Evolutionary conservation across 1,140 invertebrate genomes (phyloP).

Genomic region (Aphelenchoides fujianensis): DNA sequence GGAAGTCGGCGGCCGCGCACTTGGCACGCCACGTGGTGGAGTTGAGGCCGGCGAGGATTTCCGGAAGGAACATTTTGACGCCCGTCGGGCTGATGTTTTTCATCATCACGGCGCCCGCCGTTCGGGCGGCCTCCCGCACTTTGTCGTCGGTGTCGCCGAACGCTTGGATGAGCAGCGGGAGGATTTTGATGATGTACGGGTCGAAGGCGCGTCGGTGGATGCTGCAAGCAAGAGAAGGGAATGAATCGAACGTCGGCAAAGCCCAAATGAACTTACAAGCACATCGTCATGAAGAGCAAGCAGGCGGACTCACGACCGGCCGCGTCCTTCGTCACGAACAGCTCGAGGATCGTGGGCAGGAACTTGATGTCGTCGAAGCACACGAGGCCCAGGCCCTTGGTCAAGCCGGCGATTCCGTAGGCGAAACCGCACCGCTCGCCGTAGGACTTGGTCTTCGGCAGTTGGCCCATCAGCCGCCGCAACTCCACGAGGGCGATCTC

Average conservation of each 20-base stretch:
- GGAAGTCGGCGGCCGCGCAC: conserved; percentile 87
- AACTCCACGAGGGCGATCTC: conserved; percentile 82
- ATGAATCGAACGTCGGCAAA: no score
- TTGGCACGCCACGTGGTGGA: conserved; percentile 99
- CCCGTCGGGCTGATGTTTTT: conserved; percentile 90
- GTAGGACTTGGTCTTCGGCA: conserved; percentile 89
- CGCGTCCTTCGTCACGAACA: conserved; percentile 27
- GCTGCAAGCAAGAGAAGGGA: conserved; percentile 5
- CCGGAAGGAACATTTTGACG: conserved; percentile 87
- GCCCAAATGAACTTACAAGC: conserved; percentile 20
- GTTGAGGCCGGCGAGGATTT: conserved; percentile 84
- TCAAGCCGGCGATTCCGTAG: conserved; percentile 79
- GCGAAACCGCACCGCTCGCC: conserved; percentile 89
- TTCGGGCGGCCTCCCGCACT: conserved; percentile 77
- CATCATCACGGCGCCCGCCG: conserved; percentile 92
- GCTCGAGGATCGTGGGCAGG: conserved; percentile 77
- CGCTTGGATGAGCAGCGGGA: conserved; percentile 88
- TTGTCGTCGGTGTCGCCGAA: conserved; percentile 87
- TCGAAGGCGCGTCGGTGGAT: conserved; percentile 74
- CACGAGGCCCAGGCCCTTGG: conserved; percentile 84
- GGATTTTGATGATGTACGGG: conserved; percentile 93
- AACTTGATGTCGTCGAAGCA: conserved; percentile 91
- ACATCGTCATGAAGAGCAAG: conserved; percentile 21
- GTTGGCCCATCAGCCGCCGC: conserved; percentile 78
- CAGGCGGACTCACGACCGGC: conserved; percentile 10